phyloP scores from a whole-genome alignment of 2,113 vertebrate species.

The Xerus inauris region DNA sequence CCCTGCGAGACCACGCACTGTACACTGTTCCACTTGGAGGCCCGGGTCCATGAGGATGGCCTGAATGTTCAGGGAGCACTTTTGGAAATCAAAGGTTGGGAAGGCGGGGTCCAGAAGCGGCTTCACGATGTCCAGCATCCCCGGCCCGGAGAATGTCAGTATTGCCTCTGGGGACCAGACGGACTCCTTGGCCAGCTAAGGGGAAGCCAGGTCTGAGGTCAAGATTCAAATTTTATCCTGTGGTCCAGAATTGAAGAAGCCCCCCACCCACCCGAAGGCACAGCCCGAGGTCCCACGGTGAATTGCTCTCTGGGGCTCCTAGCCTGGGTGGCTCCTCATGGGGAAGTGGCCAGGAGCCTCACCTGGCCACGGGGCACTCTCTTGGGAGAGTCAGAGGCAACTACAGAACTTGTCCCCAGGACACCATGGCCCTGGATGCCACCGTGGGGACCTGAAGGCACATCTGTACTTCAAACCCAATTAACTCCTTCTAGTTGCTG shows the following conservation, averaged over 20 bases:
- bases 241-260: not conserved
- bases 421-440: no score
- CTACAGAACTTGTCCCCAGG: no score
- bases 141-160: not conserved
- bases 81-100: constrained; percentile 18
- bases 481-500: no score
- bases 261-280: not conserved
- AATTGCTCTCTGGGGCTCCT: no score
- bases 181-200: not conserved
- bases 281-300: no score
- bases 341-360: no score
- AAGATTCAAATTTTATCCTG: not conserved
- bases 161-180: accelerated
- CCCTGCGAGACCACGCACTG: no score
- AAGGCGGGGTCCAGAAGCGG: accelerated
- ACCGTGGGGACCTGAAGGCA: no score
- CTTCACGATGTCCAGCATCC: constrained; percentile 27
- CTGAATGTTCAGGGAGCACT: constrained; percentile 46
- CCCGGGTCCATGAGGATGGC: not conserved
- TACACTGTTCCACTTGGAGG: accelerated
- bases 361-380: no score
- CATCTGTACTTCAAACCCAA: no score
- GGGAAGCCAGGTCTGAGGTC: not conserved
- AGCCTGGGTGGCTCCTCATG: no score
- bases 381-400: no score